phyloP scores from a whole-genome alignment of 2,888 invertebrate species.

The Sphaerophoria taeniata region DNA sequence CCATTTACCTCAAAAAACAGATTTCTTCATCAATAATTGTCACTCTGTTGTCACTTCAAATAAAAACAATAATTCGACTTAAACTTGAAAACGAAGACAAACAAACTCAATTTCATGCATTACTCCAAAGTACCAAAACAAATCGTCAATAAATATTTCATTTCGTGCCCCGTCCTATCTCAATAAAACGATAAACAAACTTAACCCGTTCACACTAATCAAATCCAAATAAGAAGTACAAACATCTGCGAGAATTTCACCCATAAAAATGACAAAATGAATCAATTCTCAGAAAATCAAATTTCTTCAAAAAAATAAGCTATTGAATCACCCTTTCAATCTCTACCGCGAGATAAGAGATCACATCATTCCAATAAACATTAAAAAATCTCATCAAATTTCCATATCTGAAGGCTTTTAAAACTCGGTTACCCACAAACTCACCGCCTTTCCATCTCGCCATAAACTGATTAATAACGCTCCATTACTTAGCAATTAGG shows the following conservation, averaged over 20 bases:
- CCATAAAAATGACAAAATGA: constrained; percentile 30
- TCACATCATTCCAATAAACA: background rate
- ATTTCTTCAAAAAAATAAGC: background rate
- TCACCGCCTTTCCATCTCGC: background rate
- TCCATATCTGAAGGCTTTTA: constrained; percentile 5
- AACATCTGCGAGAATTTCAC: background rate
- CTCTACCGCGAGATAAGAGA: background rate
- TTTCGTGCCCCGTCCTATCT: constrained; percentile 8
- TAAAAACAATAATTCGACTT: constrained; percentile 10
- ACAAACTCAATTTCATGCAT: constrained; percentile 24
- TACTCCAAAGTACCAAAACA: constrained; percentile 8
- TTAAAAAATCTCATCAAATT: constrained; percentile 3
- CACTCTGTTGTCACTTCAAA: constrained; percentile 36
- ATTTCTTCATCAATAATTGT: constrained; percentile 11
- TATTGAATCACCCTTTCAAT: constrained; percentile 31
- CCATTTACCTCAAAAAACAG: background rate
- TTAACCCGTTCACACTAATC: constrained; percentile 16
- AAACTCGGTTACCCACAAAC: constrained; percentile 32
- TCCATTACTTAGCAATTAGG: constrained; percentile 58
- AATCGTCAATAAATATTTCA: background rate
- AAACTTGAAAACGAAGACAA: constrained; percentile 15
- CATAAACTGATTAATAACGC: constrained; percentile 58
- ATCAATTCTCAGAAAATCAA: constrained; percentile 42
- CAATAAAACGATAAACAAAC: constrained; percentile 1
- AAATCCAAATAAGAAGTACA: constrained; percentile 23